Evolutionary conservation across 2,797 vertebrate genomes (phyloP).

Genomic region (Girardinus metallicus): DNA sequence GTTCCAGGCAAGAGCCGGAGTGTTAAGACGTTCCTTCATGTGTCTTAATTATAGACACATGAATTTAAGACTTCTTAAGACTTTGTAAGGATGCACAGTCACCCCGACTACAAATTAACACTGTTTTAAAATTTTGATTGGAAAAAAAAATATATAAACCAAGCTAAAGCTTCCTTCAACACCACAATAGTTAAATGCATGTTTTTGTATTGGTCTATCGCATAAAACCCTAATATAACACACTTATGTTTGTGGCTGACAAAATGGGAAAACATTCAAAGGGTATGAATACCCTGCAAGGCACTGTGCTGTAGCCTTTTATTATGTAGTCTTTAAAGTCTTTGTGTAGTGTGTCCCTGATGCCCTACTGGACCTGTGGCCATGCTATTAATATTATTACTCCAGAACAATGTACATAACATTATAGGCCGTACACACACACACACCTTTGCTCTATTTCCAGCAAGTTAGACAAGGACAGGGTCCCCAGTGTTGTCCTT

Average conservation of each 20-base stretch:
- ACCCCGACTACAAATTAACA: not conserved
- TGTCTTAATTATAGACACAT: no score
- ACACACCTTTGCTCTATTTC: slow-evolving; percentile 61
- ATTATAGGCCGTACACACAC: slow-evolving; percentile 19
- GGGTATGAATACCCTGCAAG: not conserved
- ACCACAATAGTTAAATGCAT: not conserved
- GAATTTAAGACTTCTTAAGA: not conserved
- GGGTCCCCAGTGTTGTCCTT: slow-evolving; percentile 75
- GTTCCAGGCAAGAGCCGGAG: no score
- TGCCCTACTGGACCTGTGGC: slow-evolving; percentile 58
- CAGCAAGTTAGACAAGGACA: slow-evolving; percentile 72
- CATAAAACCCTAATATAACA: not conserved
- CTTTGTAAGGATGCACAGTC: no score
- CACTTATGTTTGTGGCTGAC: not conserved
- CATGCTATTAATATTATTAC: slow-evolving; percentile 58
- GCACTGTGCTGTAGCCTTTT: slow-evolving; percentile 25
- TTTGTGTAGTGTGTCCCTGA: slow-evolving; percentile 43
- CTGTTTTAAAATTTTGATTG: not conserved
- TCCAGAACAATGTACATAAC: slow-evolving; percentile 45
- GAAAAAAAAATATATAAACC: not conserved
- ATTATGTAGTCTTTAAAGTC: slow-evolving; percentile 38
- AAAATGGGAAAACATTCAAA: not conserved
- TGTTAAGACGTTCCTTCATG: no score
- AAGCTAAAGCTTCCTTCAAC: not conserved
- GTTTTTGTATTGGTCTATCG: not conserved